Evolutionary conservation across 2,888 invertebrate genomes (phyloP), one percentile per base, ranked within the genome.

Genomic region (Ecdyonurus torrentis): DNA sequence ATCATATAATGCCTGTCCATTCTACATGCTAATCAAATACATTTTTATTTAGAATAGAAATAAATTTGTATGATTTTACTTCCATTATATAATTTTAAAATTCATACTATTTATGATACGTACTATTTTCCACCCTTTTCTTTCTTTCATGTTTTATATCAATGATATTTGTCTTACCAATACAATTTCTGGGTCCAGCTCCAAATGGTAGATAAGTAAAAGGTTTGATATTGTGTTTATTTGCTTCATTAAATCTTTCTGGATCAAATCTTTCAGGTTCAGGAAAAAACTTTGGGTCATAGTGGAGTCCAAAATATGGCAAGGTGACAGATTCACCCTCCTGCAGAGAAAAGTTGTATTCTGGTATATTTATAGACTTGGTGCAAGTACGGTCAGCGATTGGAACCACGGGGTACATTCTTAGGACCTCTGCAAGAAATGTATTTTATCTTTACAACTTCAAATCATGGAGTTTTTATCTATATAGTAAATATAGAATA

Each of bases 211-310:
- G 18, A 62, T 71, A 76, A 0, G 70, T 66, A 37, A 67, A 68
- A 1, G 71, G 70, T 60, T 70, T 67, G n/a, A 72, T 68, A 2
- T 70, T 69, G 2, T 66, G 64, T 61, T 74, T 76, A 64, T 75
- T 76, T 62, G 77, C 76, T 0, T 75, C 74, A 0, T 72, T 74
- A 67, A 78, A 78, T 15, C 77, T 69, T 24, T 78, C 77, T 0
- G 83, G 83, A 69, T 83, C 78, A 61, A 83, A 83, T 68, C 78
- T 79, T 0, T 71, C 67, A 0, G 83, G 76, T 20, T 77, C 69
- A 0, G 72, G 66, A 64, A 70, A 76, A 62, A 72, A 69, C 1
- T 72, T 64, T 0, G 72, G 69, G 65, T 77, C 75, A 1, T 66
- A 67, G 2, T 77, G 77, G 2, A 77, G 75, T 23, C 7, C 60